These are phyloP conservation scores for Eufriesea mexicana DNA, from an alignment of 1,140 invertebrate genomes.

Conservation along the genomic window DNA sequence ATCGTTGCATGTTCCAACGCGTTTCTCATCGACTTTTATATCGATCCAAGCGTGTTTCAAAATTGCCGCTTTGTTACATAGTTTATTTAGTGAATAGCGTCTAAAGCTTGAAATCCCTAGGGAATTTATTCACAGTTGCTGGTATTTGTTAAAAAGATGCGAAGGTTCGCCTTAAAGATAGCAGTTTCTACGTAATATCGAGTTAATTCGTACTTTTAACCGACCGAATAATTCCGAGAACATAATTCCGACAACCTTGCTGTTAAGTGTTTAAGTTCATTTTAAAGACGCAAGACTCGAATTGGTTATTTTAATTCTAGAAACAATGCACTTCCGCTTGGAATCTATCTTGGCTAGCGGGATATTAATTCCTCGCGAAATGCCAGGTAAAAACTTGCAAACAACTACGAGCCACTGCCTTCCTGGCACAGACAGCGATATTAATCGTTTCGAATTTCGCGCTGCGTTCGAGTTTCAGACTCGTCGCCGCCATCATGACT, in stretches of 20 bases:
- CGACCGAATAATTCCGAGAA: too few species aligned
- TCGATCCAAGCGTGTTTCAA: not conserved
- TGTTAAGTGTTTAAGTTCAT: not conserved
- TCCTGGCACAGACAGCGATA: not conserved
- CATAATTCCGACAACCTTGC: too few species aligned
- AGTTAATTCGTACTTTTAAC: too few species aligned
- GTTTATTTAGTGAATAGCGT: not conserved
- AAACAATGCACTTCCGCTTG: not conserved
- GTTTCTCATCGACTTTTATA: too few species aligned
- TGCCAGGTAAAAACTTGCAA: not conserved
- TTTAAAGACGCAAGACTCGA: not conserved
- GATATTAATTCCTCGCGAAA: too few species aligned
- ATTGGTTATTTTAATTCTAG: not conserved
- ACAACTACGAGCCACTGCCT: not conserved
- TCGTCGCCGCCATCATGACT: not conserved
- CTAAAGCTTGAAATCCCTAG: not conserved
- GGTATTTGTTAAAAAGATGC: too few species aligned
- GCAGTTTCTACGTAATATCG: too few species aligned
- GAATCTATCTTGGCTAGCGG: not conserved
- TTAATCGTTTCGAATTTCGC: not conserved
- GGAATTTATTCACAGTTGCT: not conserved
- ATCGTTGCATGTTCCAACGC: not conserved
- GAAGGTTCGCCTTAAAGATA: too few species aligned
- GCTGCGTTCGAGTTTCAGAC: not conserved
- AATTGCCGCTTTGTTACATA: not conserved